A percentile compares a stretch with the other conserved stretches of the same genome.
phyloP scores from a whole-genome alignment of 2,113 vertebrate species.

The Dicentrarchus labrax region DNA sequence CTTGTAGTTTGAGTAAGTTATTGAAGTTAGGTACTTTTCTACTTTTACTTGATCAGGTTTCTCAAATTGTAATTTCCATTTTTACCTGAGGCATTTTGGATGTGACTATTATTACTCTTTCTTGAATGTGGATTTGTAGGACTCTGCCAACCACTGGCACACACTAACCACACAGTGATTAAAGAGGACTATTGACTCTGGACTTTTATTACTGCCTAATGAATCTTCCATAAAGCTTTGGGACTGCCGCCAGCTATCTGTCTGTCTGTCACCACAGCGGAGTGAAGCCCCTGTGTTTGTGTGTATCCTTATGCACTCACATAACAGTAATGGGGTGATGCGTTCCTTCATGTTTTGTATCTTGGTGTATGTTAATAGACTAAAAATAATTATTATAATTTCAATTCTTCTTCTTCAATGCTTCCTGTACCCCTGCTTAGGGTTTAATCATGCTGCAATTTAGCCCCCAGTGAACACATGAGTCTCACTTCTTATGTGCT shows the following conservation, averaged over 20 bases:
- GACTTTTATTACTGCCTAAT: slow-evolving; percentile 40
- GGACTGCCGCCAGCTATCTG: slow-evolving; percentile 8
- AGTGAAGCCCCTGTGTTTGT: not conserved
- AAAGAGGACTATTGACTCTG: not conserved
- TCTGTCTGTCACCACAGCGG: not conserved
- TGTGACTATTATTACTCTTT: no score
- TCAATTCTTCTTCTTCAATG: not conserved
- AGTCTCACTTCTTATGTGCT: not conserved
- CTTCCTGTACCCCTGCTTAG: not conserved
- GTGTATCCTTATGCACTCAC: not conserved
- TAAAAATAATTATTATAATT: not conserved
- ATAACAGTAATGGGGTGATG: not conserved
- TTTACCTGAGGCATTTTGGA: no score
- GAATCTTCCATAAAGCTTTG: slow-evolving; percentile 21
- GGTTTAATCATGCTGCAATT: slow-evolving; percentile 6
- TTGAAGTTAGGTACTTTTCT: no score
- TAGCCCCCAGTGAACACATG: not conserved
- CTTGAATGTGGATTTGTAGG: no score
- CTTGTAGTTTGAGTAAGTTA: no score
- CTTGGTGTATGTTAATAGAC: not conserved
- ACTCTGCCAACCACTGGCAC: not conserved
- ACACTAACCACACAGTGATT: not conserved
- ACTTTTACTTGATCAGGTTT: no score
- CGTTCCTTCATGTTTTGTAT: not conserved
- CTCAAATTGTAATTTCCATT: no score